Percentiles rank a stretch among this genome's conserved stretches.
phyloP scores from a whole-genome alignment of 2,888 invertebrate species.

The Hanleya hanleyi region DNA sequence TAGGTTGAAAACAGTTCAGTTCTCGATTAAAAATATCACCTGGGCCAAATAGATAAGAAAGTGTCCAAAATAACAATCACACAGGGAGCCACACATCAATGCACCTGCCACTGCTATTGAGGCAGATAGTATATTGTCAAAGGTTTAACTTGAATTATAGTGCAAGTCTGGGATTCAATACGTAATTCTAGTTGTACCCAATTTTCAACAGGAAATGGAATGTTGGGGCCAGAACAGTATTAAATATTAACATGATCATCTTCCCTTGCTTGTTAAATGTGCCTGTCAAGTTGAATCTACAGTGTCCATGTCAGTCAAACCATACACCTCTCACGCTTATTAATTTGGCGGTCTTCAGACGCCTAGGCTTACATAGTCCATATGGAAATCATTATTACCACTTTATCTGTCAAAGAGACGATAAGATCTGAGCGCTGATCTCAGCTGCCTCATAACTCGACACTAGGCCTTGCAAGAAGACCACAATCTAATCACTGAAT shows the following conservation, averaged over 20 bases:
- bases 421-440: not conserved
- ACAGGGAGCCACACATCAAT: too few species aligned
- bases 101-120: too few species aligned
- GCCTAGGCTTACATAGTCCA: not conserved
- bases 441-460: not conserved
- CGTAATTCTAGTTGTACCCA: too few species aligned
- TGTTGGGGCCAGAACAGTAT: too few species aligned
- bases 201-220: not conserved
- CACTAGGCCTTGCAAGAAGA: not conserved
- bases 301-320: not conserved
- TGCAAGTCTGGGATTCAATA: too few species aligned
- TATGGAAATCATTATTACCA: not conserved
- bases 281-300: not conserved
- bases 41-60: too few species aligned
- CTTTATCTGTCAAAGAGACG: not conserved
- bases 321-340: not conserved
- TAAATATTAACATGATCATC: not conserved
- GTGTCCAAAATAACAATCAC: too few species aligned
- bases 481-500: not conserved
- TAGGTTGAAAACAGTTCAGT: too few species aligned
- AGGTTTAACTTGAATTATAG: too few species aligned
- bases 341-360: not conserved
- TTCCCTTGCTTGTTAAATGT: not conserved
- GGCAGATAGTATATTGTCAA: too few species aligned
- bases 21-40: too few species aligned